Evolutionary conservation across 2,113 vertebrate genomes (phyloP).

Genomic region (Daubentonia madagascariensis): DNA sequence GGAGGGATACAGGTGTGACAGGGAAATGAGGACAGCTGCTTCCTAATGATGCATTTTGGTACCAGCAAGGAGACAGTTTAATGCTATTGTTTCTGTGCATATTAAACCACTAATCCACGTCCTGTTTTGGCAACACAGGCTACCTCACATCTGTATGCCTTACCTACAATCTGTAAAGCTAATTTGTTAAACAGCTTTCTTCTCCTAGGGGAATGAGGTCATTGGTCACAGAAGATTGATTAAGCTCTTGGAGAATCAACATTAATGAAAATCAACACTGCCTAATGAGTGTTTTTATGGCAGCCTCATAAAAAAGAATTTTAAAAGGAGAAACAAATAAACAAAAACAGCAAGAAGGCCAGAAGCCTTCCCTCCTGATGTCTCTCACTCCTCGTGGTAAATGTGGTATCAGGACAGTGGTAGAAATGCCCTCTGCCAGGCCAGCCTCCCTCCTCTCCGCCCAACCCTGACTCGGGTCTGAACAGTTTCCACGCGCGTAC

Average conservation of each 20-base stretch:
- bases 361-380: background rate
- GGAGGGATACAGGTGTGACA: background rate
- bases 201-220: slow-evolving; percentile 78
- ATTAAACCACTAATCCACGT: slow-evolving; percentile 55
- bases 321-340: slow-evolving; percentile 81
- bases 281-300: slow-evolving; percentile 85
- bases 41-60: slow-evolving; percentile 9
- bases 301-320: slow-evolving; percentile 78
- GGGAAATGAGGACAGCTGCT: slow-evolving; percentile 46
- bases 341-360: slow-evolving; percentile 62
- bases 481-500: background rate
- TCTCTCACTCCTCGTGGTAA: background rate
- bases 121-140: slow-evolving; percentile 54
- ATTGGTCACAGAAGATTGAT: slow-evolving; percentile 86
- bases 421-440: background rate
- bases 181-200: slow-evolving; percentile 85
- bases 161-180: slow-evolving; percentile 84
- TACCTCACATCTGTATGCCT: slow-evolving; percentile 76
- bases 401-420: background rate
- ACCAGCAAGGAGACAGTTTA: slow-evolving; percentile 20
- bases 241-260: slow-evolving; percentile 86
- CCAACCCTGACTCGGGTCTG: background rate
- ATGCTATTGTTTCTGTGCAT: slow-evolving; percentile 41
- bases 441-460: background rate
- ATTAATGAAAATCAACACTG: slow-evolving; percentile 85